phyloP scores from a whole-genome alignment of 1,140 invertebrate species.

The Propsilocerus akamusi region DNA sequence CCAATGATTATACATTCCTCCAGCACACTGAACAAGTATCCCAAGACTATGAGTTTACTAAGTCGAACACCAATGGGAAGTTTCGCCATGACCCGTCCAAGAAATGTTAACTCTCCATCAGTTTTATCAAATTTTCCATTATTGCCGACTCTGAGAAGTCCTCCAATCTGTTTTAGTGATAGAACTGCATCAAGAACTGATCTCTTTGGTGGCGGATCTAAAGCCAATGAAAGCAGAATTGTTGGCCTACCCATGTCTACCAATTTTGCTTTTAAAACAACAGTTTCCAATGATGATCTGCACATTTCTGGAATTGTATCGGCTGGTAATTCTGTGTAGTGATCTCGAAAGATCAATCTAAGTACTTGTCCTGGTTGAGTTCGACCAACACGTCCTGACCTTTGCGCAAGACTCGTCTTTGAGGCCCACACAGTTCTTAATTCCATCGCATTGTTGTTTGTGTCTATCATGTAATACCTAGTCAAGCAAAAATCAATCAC shows the following conservation, averaged over 20 bases:
- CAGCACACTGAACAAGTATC: conserved; percentile 69
- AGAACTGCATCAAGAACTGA: conserved; percentile 69
- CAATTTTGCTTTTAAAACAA: conserved; percentile 66
- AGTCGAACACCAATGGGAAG: conserved; percentile 70
- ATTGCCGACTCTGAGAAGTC: conserved; percentile 37
- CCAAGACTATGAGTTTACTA: conserved; percentile 72
- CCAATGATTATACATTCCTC: conserved; percentile 74
- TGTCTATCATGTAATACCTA: conserved; percentile 59
- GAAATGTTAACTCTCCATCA: conserved; percentile 80
- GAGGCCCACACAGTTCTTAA: conserved; percentile 75
- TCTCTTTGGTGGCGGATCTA: conserved; percentile 70
- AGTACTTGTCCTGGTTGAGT: conserved; percentile 74
- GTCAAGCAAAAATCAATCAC: conserved; percentile 93
- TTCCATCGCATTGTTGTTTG: conserved; percentile 55
- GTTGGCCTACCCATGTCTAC: conserved; percentile 68
- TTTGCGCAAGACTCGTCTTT: conserved; percentile 71
- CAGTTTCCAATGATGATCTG: conserved; percentile 57
- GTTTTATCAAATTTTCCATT: conserved; percentile 26
- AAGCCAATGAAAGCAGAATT: conserved; percentile 58
- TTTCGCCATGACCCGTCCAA: conserved; percentile 64
- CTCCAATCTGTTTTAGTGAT: conserved; percentile 69
- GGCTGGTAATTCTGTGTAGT: conserved; percentile 46
- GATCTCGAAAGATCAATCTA: conserved; percentile 50
- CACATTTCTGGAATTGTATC: conserved; percentile 53
- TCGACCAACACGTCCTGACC: conserved; percentile 77